A percentile compares a stretch with the other conserved stretches of the same genome.
Evolutionary conservation across 2,888 invertebrate genomes (phyloP).

Genomic region (Drosophila demipolita): DNA sequence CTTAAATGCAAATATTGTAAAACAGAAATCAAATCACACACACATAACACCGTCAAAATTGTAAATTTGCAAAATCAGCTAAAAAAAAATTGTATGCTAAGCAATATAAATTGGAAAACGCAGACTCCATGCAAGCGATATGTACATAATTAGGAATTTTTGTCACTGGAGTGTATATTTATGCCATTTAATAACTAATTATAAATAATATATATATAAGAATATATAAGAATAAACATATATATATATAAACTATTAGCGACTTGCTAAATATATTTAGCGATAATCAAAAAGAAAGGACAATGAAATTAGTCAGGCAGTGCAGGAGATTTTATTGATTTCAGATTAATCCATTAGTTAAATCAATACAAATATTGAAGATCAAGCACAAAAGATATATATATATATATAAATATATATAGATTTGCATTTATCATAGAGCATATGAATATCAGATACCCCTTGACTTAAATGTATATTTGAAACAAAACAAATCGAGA

Average conservation of each 20-base stretch:
- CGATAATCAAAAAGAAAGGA: conserved; percentile 72
- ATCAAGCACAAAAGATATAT: conserved; percentile 42
- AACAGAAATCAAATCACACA: conserved; percentile 21
- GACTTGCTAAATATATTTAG: conserved; percentile 59
- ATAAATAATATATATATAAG: conserved; percentile 13
- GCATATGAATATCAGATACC: conserved; percentile 38
- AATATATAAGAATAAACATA: conserved; percentile 17
- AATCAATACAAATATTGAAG: conserved; percentile 55
- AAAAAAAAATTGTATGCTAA: conserved; percentile 66
- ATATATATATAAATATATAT: conserved; percentile 38
- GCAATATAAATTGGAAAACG: conserved; percentile 68
- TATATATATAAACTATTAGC: conserved; percentile 52
- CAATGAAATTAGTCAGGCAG: conserved; percentile 69
- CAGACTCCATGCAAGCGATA: conserved; percentile 49
- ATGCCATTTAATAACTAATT: conserved; percentile 55
- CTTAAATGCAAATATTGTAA: conserved; percentile 21
- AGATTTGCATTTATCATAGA: conserved; percentile 30
- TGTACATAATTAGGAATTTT: conserved; percentile 56
- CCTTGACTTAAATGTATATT: conserved; percentile 56
- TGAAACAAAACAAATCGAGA: conserved; percentile 29
- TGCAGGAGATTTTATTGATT: conserved; percentile 57
- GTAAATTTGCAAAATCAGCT: conserved; percentile 63
- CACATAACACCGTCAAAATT: conserved; percentile 61
- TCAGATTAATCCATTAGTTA: conserved; percentile 61
- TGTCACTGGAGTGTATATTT: conserved; percentile 49